Conservation (phyloP, 2,113 vertebrate species). For the Clupea harengus region DNA sequence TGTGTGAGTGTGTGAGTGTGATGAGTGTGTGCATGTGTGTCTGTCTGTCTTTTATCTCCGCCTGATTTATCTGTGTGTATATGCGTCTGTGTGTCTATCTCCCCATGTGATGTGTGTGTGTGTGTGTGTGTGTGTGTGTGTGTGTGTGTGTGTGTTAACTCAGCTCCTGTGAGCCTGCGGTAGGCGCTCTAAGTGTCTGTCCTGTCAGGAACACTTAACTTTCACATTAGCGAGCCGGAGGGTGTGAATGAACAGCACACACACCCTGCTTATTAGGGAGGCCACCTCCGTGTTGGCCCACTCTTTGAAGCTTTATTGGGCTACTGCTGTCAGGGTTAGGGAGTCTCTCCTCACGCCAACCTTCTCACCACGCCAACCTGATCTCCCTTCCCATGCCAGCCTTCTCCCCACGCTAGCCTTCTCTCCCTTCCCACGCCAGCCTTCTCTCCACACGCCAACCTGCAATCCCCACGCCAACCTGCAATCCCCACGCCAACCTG, state of each 20-base stretch:
- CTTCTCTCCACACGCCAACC: no score
- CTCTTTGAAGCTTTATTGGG: neutral
- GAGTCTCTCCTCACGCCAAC: no score
- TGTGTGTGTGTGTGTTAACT: neutral
- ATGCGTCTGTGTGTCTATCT: neutral
- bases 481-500: no score
- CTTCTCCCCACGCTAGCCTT: no score
- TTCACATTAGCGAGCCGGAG: neutral
- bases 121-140: slow-evolving; percentile 19
- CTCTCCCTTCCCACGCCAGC: no score
- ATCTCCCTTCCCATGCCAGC: no score
- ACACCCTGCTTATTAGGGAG: neutral
- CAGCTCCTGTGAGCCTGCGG: neutral
- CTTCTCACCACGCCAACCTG: no score
- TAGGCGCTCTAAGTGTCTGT: neutral
- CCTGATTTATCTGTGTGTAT: neutral
- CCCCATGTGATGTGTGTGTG: neutral
- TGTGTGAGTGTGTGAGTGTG: neutral
- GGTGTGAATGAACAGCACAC: neutral
- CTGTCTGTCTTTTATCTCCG: neutral
- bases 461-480: no score
- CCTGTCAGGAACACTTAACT: slow-evolving; percentile 10
- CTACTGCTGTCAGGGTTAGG: neutral
- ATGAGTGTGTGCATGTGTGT: neutral
- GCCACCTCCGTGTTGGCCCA: neutral